These are phyloP conservation scores for Butorides virescens DNA, from an alignment of 2,113 vertebrate species.

Conservation along the genomic window DNA sequence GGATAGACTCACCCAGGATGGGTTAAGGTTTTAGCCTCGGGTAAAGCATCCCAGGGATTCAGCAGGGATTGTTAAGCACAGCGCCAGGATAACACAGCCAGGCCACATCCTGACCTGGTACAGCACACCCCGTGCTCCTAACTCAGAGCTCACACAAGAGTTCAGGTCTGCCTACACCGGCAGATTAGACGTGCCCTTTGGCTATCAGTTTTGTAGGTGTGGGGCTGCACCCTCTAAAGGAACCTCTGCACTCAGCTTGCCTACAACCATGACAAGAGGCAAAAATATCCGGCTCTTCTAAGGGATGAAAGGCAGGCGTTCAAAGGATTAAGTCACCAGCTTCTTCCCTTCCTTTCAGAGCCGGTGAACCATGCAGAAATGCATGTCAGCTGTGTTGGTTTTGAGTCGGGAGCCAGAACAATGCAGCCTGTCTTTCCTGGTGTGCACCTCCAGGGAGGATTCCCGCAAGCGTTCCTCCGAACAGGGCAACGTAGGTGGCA, in stretches of 20 bases:
- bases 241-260: neutral
- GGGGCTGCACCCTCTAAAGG: neutral
- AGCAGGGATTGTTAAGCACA: neutral
- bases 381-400: conserved; percentile 2
- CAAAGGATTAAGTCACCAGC: conserved; percentile 26
- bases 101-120: neutral
- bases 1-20: neutral
- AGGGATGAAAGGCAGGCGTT: conserved; percentile 14
- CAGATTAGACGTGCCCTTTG: neutral
- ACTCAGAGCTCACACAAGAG: neutral
- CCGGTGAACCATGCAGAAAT: conserved; percentile 8
- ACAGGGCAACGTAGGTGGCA: neutral
- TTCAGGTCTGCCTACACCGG: neutral
- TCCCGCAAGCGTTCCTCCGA: neutral
- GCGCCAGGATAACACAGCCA: neutral
- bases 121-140: neutral
- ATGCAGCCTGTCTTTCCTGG: neutral
- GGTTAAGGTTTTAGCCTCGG: neutral
- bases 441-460: neutral
- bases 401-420: neutral
- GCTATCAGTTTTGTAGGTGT: conserved; percentile 19
- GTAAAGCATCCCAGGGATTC: rapidly evolving
- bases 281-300: neutral
- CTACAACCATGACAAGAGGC: neutral
- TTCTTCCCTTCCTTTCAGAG: conserved; percentile 24